Conservation (phyloP, 2,113 vertebrate genomes). For the Dipodomys ordii region DNA sequence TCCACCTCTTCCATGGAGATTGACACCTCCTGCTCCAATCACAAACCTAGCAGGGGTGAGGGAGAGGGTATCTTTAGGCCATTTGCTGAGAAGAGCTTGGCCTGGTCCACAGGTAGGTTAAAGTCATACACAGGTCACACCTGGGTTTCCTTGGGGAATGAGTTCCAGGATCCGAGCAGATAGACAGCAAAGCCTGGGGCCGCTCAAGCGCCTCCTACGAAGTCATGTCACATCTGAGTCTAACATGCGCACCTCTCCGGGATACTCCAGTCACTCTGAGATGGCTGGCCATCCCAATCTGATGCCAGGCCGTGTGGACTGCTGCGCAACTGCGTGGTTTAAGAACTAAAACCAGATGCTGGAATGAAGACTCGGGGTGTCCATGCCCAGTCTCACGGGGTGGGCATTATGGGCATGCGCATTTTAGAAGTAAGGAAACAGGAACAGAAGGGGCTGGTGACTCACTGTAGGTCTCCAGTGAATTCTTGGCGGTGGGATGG, state of each 20-base stretch:
- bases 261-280: neutral
- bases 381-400: too few relatives aligned
- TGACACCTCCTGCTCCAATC: neutral
- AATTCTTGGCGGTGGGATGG: neutral
- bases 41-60: neutral
- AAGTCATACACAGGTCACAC: neutral
- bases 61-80: neutral
- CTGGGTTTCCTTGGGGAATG: too few relatives aligned
- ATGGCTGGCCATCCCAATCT: too few relatives aligned
- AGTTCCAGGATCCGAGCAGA: neutral
- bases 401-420: neutral
- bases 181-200: neutral
- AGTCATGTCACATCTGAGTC: neutral
- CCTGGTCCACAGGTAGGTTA: neutral
- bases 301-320: neutral
- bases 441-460: neutral
- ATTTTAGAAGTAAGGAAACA: constrained; percentile 17
- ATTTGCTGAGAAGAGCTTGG: neutral
- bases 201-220: neutral
- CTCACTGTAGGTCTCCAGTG: neutral
- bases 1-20: neutral
- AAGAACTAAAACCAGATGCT: neutral
- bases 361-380: too few relatives aligned
- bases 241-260: neutral
- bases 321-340: neutral